Conservation (phyloP, 2,888 invertebrate genomes). For the Lasiommata megera region DNA sequence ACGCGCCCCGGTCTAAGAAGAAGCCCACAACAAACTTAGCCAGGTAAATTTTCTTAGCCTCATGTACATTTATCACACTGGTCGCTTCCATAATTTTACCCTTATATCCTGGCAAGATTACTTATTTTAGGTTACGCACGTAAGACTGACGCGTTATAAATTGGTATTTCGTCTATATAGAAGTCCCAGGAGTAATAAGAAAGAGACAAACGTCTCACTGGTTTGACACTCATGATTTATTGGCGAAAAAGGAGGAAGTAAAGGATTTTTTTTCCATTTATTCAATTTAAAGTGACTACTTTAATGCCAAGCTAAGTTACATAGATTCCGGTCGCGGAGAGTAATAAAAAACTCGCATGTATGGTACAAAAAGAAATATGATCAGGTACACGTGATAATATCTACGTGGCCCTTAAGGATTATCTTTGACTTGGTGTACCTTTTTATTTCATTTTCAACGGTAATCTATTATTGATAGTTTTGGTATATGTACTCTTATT, state of each 20-base stretch:
- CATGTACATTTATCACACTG: neutral
- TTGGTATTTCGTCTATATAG: conserved; percentile 1
- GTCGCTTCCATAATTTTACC: neutral
- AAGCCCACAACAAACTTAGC: no score
- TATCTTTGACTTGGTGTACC: neutral
- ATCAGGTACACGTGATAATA: neutral
- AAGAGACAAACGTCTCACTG: neutral
- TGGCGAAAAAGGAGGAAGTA: no score
- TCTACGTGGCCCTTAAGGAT: neutral
- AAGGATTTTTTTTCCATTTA: no score
- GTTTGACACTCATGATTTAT: neutral
- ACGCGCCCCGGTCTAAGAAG: no score
- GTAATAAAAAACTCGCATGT: neutral
- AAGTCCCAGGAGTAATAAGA: neutral
- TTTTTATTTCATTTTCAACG: neutral
- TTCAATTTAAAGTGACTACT: no score
- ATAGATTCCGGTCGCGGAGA: no score
- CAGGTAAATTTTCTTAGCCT: no score
- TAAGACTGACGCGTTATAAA: conserved; percentile 7
- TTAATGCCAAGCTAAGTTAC: no score
- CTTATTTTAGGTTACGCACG: conserved; percentile 1
- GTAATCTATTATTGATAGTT: neutral
- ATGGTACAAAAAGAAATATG: neutral
- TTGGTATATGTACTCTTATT: neutral
- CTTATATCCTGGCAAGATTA: neutral